A percentile compares a stretch with the other conserved stretches of the same genome.
Conservation (phyloP, 2,888 invertebrate genomes). For the Gastracanthus pulcherrimus region DNA sequence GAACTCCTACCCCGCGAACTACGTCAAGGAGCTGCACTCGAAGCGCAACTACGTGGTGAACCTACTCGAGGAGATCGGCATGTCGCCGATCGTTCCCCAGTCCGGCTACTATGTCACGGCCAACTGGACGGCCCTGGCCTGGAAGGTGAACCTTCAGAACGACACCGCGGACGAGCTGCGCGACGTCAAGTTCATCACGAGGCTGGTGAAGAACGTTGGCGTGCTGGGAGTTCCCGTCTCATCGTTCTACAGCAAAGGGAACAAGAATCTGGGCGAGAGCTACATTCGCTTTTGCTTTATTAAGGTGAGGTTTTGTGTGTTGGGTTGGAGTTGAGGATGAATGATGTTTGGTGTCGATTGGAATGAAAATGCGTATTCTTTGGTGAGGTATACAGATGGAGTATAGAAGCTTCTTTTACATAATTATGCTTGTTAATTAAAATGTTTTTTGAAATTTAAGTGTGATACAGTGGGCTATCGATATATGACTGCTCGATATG, state of each 20-base stretch:
- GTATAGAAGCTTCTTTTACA: no score
- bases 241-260: constrained; percentile 91
- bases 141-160: constrained; percentile 79
- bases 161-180: no score
- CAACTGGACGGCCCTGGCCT: background rate
- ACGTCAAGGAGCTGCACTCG: background rate
- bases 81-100: background rate
- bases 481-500: no score
- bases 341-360: no score
- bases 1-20: background rate
- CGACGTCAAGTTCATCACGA: constrained; percentile 97
- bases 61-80: background rate
- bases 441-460: no score
- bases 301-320: constrained; percentile 81
- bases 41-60: background rate
- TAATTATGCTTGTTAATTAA: no score
- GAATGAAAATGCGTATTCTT: no score
- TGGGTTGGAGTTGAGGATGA: background rate
- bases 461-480: no score
- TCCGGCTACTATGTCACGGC: background rate
- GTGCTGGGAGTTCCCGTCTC: constrained; percentile 96
- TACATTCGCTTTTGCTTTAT: constrained; percentile 96
- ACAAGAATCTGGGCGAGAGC: constrained; percentile 90
- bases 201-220: constrained; percentile 95
- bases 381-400: no score